Percentiles rank a stretch among this genome's conserved stretches.
phyloP scores from a whole-genome alignment of 2,113 vertebrate genomes.

The Zosterops hypoxanthus region DNA sequence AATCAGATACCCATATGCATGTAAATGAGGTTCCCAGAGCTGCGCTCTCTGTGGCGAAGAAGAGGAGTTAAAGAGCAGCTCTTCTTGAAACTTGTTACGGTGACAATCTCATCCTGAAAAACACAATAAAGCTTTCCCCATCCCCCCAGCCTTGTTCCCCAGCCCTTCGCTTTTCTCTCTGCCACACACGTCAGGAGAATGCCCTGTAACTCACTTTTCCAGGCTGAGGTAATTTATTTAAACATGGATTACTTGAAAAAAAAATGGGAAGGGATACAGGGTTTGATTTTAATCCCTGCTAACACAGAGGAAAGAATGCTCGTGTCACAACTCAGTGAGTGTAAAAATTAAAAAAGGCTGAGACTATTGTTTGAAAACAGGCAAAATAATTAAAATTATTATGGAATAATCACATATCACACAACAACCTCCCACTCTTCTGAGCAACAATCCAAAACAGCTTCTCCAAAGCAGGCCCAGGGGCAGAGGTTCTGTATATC shows the following conservation, averaged over 20 bases:
- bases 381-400: conserved; percentile 87
- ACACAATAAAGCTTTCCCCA: conserved; percentile 59
- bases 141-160: background rate
- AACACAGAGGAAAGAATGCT: conserved; percentile 79
- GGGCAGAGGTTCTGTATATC: conserved; percentile 91
- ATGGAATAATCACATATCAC: conserved; percentile 88
- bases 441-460: conserved; percentile 88
- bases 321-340: conserved; percentile 83
- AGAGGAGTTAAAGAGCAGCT: conserved; percentile 77
- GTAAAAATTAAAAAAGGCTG: conserved; percentile 82
- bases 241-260: conserved; percentile 75
- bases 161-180: conserved; percentile 34
- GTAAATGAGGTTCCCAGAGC: conserved; percentile 77
- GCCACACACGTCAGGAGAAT: conserved; percentile 56
- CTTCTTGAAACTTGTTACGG: conserved; percentile 75
- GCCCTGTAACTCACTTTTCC: conserved; percentile 72
- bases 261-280: conserved; percentile 77
- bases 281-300: conserved; percentile 81
- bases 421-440: conserved; percentile 88
- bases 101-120: conserved; percentile 72
- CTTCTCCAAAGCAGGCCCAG: conserved; percentile 88
- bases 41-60: conserved; percentile 46
- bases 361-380: conserved; percentile 83
- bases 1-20: conserved; percentile 79
- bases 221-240: conserved; percentile 80